Conservation (phyloP, 2,113 vertebrate species). For the Noctilio leporinus region DNA sequence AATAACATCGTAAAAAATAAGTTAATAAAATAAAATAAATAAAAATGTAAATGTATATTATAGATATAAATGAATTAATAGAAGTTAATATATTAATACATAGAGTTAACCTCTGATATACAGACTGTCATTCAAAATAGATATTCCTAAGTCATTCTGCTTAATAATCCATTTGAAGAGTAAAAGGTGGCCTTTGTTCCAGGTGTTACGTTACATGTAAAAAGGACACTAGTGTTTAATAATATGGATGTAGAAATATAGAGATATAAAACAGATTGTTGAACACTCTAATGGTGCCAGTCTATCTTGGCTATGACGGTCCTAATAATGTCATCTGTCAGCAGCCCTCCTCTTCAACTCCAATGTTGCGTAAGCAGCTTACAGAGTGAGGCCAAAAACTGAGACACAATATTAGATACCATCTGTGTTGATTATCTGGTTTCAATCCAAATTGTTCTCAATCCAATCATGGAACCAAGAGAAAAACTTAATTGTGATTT, state of each 20-base stretch:
- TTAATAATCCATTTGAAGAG: background rate
- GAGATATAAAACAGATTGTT: constrained; percentile 40
- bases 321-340: background rate
- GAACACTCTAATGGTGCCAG: background rate
- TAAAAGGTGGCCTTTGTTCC: background rate
- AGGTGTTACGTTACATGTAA: background rate
- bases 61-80: background rate
- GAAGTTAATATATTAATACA: background rate
- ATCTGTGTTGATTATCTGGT: constrained; percentile 36
- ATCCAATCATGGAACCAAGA: constrained; percentile 44
- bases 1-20: no score
- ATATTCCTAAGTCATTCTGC: background rate
- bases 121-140: background rate
- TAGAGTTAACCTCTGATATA: background rate
- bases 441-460: constrained; percentile 48
- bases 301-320: background rate
- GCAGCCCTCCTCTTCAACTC: background rate
- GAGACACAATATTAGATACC: constrained; percentile 35
- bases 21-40: no score
- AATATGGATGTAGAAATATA: background rate
- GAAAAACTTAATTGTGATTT: constrained; percentile 26
- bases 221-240: constrained; percentile 3
- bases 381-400: background rate
- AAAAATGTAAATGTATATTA: background rate
- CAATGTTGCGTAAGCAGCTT: constrained; percentile 31